A percentile compares a stretch with the other conserved stretches of the same genome.
phyloP scores from a whole-genome alignment of 2,888 invertebrate genomes.

The Desoria tigrina region DNA sequence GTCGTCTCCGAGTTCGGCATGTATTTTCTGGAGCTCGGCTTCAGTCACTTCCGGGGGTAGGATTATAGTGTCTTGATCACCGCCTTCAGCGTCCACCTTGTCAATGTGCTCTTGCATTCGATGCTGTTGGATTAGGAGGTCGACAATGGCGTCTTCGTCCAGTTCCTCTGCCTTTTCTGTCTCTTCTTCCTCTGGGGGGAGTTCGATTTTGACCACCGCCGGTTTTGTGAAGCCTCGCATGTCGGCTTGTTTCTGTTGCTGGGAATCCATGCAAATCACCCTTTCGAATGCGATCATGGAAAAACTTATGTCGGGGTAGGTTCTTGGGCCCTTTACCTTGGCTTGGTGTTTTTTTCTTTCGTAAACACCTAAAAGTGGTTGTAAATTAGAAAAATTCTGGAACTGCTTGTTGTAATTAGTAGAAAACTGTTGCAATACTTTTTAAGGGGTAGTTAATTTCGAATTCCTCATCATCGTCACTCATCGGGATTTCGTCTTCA shows the following conservation, averaged over 20 bases:
- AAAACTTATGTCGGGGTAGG: constrained; percentile 48
- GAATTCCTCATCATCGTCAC: constrained; percentile 46
- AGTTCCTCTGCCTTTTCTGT: constrained; percentile 21
- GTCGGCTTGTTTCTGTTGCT: constrained; percentile 49
- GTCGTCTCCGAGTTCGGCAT: constrained; percentile 18
- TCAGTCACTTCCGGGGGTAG: constrained; percentile 6
- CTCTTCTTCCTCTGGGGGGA: constrained; percentile 19
- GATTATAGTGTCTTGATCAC: constrained; percentile 11
- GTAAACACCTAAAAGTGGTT: constrained; percentile 38
- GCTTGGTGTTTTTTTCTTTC: constrained; percentile 26
- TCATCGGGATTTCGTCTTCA: constrained; percentile 46
- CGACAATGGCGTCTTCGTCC: constrained; percentile 39
- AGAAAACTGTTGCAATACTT: constrained; percentile 18
- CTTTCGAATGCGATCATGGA: constrained; percentile 46
- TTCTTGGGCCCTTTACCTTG: constrained; percentile 30
- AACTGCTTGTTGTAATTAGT: too few species aligned
- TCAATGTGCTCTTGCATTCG: constrained; percentile 36
- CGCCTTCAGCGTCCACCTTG: constrained; percentile 19
- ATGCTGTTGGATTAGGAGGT: constrained; percentile 37
- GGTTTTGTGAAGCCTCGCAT: constrained; percentile 47
- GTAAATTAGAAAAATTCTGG: too few species aligned
- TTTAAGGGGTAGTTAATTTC: constrained; percentile 34
- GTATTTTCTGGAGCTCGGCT: constrained; percentile 5
- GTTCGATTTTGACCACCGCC: constrained; percentile 12
- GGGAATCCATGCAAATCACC: constrained; percentile 48